Percentiles rank a stretch among this genome's conserved stretches.
These are phyloP conservation scores for Drosophila orosa DNA, from an alignment of 1,140 invertebrate species.

Conservation along the genomic window DNA sequence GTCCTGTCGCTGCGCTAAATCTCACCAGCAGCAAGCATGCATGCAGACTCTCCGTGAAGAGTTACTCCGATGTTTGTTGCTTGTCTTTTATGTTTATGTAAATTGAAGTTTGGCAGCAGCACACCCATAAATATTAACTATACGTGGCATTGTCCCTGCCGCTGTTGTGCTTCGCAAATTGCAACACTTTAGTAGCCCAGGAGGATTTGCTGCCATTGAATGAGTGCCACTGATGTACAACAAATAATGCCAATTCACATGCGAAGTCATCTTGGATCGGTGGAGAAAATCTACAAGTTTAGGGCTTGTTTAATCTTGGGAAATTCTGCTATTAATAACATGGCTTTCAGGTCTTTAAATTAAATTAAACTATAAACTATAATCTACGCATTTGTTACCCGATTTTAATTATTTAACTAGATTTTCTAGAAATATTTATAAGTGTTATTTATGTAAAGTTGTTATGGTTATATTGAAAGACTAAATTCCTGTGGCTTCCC, in stretches of 20 bases:
- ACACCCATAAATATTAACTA: constrained; percentile 78
- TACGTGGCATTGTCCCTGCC: constrained; percentile 54
- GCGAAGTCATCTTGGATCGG: constrained; percentile 16
- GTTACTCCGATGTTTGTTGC: constrained; percentile 57
- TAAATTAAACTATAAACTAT: background rate
- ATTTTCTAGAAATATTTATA: too few species aligned
- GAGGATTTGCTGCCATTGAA: constrained; percentile 60
- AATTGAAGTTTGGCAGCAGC: constrained; percentile 73
- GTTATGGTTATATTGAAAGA: too few species aligned
- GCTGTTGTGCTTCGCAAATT: constrained; percentile 51
- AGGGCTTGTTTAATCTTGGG: background rate
- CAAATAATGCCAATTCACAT: constrained; percentile 8
- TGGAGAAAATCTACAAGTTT: constrained; percentile 3
- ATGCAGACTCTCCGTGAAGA: constrained; percentile 38
- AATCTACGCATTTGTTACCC: too few species aligned
- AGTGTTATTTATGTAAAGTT: too few species aligned
- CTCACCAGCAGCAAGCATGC: constrained; percentile 62
- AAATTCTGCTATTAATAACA: background rate
- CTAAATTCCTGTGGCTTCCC: too few species aligned
- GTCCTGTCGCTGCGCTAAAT: constrained; percentile 71
- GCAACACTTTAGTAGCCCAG: constrained; percentile 52
- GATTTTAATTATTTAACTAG: too few species aligned
- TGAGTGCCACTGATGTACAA: constrained; percentile 35
- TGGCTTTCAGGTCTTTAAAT: background rate
- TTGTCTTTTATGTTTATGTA: constrained; percentile 81